Evolutionary conservation across 2,113 vertebrate genomes (phyloP), one percentile per base, ranked within the genome.

Genomic region (Brachypteracias leptosomus): DNA sequence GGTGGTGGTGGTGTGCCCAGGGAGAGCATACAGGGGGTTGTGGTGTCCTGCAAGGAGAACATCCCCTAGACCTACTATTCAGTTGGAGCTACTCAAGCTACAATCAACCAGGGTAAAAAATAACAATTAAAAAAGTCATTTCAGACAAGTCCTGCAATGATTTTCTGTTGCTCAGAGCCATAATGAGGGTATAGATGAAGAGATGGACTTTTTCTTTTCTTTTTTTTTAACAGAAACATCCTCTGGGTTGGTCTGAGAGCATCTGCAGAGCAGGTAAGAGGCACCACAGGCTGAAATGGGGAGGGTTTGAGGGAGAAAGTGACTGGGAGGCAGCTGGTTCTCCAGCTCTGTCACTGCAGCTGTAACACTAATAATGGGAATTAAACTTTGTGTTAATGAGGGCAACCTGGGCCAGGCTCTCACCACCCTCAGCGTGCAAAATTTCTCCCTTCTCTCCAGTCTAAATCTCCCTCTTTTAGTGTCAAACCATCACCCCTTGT

Each of bases 11-110:
- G 18, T 35, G 55, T 49, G 19, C 20, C 11, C 2, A 0, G 35
- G 70, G 21, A 20, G 68, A 10, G 8, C 1, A 3, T 17, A 3
- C 10, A 1, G 19, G 10, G 26, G 13, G 21, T 10, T 2, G 2
- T 5, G 73, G 13, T 31, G 73, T 29, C 29, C 26, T 36, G 36
- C 21, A 2, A n/a, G 75, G 40, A 16, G 29, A 3, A n/a, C 13
- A 9, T 31, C 67, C 33, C 40, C 38, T 2, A 0, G 26, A 22
- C 7, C n/a, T 0, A 1, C 26, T 20, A 16, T 0, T 6, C n/a
- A 24, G 15, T 8, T 1, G 0, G 51, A 58, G 59, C 25, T 2
- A 7, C 29, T 57, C 14, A 0, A 44, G 21, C 26, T 66, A 2
- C 15, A 1, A 4, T 18, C 0, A 9, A 47, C 10, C 4, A 8